Evolutionary conservation across 2,113 vertebrate species (phyloP).

Genomic region (Neomonachus schauinslandi): DNA sequence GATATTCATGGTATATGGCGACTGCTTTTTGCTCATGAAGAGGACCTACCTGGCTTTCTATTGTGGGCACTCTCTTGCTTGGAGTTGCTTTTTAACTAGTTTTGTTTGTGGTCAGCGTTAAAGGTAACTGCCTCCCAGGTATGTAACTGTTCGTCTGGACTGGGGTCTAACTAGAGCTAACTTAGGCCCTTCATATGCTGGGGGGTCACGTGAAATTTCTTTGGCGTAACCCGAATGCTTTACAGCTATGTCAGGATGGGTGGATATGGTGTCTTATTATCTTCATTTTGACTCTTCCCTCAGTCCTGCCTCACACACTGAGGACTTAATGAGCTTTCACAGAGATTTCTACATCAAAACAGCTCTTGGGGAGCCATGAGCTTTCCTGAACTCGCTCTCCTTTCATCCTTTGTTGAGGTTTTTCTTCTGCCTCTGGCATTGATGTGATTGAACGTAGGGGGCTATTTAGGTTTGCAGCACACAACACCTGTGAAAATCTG

Average conservation of each 20-base stretch:
- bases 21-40: background rate
- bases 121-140: background rate
- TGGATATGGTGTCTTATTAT: constrained; percentile 1
- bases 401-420: constrained; percentile 48
- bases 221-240: background rate
- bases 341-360: constrained; percentile 61
- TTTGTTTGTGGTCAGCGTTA: constrained; percentile 15
- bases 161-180: background rate
- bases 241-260: constrained; percentile 9
- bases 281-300: constrained; percentile 59
- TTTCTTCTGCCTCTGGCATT: background rate
- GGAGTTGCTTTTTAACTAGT: background rate
- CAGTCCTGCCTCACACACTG: constrained; percentile 40
- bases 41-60: background rate
- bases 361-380: background rate
- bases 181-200: background rate
- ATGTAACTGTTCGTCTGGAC: background rate
- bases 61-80: background rate
- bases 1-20: background rate
- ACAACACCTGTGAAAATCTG: constrained; percentile 45
- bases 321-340: constrained; percentile 72
- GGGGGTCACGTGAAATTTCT: background rate
- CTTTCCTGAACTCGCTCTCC: background rate
- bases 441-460: constrained; percentile 10
- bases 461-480: constrained; percentile 41